Base-by-base conservation (phyloP, 1,140 invertebrate species). In the Laodelphax striatellus region DNA sequence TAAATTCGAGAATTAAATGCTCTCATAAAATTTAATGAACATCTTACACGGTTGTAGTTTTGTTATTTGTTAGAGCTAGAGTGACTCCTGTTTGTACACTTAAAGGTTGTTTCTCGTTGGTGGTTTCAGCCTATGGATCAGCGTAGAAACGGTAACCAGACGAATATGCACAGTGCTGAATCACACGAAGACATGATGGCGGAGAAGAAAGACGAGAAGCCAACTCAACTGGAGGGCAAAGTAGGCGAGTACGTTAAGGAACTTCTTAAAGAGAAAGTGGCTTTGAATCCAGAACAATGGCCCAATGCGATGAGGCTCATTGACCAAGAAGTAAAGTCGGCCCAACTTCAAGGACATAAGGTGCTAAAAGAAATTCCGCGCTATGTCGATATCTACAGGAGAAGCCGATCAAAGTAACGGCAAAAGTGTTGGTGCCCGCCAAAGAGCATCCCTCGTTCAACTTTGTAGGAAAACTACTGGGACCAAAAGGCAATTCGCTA, bases 401-500 rank as follows among this genome's bases (percentile, higher is more conserved):
- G 66, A 92, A 90, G 72, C 86, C 87, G 5, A 82, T 92, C 63
- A 84, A 86, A 67, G 82, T 94, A 11, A 80, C 82, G 34, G 86
- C 90, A 21, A 88, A 90, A 73, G 88, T 92, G 11, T 72, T 91
- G 56, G 88, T 94, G n/a, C 90, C 90, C 6, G 80, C 90, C 16
- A 85, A 87, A 61, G 90, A 93, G 68, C 87, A 92, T 76, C 90
- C 90, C 22, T 92, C 34, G 1, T 95, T 94, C 72, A 95, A 96
- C 73, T 97, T 95, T 76, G 90, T 95, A 62, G 92, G 93, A 19
- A 94, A 95, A 76, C 74, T 97, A 50, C 75, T 97, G 64, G 68
- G 94, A 53, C 93, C 93, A 17, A 94, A 94, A 76, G 94, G 93
- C 31, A 90, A 90, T 72, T 92, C 92, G 1, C 78, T 97, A 74